These are phyloP conservation scores for Acrobasis suavella DNA, from an alignment of 2,888 invertebrate genomes.

Conservation along the genomic window DNA sequence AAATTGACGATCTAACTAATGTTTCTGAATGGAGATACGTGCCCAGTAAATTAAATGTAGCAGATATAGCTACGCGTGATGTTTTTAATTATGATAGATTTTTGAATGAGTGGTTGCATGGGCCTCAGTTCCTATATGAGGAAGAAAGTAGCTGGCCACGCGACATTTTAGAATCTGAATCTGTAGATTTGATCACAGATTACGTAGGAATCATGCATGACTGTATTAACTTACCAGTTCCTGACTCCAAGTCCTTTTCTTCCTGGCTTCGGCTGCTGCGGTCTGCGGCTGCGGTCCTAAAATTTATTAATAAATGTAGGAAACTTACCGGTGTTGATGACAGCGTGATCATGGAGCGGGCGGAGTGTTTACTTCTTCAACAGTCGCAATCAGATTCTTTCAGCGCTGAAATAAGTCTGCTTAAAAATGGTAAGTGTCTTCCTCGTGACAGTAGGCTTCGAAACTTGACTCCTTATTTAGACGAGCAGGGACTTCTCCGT, in stretches of 20 bases:
- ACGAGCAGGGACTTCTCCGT: too few relatives aligned
- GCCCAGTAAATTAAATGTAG: slow-evolving; percentile 21
- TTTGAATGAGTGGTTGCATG: background rate
- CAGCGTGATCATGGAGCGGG: background rate
- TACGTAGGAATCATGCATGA: background rate
- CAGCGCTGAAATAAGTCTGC: too few relatives aligned
- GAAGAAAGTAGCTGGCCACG: background rate
- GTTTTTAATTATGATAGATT: background rate
- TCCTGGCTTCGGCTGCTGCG: background rate
- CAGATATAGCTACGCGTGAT: slow-evolving; percentile 7
- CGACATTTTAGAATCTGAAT: background rate
- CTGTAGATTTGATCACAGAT: background rate
- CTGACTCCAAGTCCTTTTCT: background rate
- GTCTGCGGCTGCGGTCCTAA: background rate
- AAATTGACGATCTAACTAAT: too few relatives aligned
- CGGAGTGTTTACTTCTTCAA: background rate
- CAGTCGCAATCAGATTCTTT: background rate
- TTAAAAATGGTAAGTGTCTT: too few relatives aligned
- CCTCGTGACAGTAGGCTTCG: too few relatives aligned
- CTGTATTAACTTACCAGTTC: background rate
- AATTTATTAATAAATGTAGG: background rate
- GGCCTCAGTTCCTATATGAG: background rate
- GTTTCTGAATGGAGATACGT: too few relatives aligned
- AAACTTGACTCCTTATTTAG: background rate
- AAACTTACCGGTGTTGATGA: background rate